Conservation (phyloP, 1,140 invertebrate genomes). For the Gryon sp. region DNA sequence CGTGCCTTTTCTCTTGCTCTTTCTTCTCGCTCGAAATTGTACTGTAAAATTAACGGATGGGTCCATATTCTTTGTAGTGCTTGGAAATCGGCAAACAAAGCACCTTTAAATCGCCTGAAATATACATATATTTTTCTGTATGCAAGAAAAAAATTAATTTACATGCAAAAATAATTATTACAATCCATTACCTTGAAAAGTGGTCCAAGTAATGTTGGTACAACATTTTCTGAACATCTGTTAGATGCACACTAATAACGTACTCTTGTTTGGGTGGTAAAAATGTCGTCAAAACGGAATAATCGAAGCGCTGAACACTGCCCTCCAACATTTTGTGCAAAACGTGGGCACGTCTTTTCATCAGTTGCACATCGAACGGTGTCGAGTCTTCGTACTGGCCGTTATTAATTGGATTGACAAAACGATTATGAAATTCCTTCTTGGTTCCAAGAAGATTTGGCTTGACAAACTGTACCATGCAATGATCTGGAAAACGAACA, state of each 20-base stretch:
- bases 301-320: slow-evolving; percentile 94
- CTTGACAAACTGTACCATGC: slow-evolving; percentile 98
- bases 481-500: slow-evolving; percentile 86
- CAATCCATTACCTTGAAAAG: slow-evolving; percentile 76
- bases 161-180: too few species aligned
- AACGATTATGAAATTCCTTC: slow-evolving; percentile 94
- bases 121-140: too few species aligned
- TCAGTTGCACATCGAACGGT: slow-evolving; percentile 91
- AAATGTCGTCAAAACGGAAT: slow-evolving; percentile 93
- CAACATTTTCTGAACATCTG: slow-evolving; percentile 91
- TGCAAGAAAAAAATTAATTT: too few species aligned
- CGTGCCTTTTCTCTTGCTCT: slow-evolving; percentile 74
- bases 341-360: slow-evolving; percentile 96
- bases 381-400: slow-evolving; percentile 97
- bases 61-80: slow-evolving; percentile 94
- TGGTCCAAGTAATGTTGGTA: slow-evolving; percentile 87
- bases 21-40: slow-evolving; percentile 83
- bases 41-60: slow-evolving; percentile 92
- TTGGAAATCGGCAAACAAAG: slow-evolving; percentile 92
- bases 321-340: slow-evolving; percentile 95
- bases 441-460: slow-evolving; percentile 94
- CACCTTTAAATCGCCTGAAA: slow-evolving; percentile 62
- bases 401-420: slow-evolving; percentile 96
- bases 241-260: slow-evolving; percentile 92
- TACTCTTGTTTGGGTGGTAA: slow-evolving; percentile 97